Evolutionary conservation across 2,113 vertebrate species (phyloP).

Genomic region (Cercocebus atys): DNA sequence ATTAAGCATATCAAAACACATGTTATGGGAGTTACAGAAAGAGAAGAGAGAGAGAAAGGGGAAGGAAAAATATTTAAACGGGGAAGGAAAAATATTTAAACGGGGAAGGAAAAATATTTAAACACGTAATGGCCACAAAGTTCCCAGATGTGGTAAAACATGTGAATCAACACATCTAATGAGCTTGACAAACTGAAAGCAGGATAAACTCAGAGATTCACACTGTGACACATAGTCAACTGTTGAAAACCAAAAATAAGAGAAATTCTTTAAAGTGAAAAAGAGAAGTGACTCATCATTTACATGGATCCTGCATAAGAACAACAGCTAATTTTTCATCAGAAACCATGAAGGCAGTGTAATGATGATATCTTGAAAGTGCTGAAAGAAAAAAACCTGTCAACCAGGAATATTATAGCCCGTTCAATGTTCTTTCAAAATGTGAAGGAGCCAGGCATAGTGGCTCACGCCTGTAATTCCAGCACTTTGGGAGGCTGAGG

Average conservation of each 20-base stretch:
- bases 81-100: background rate
- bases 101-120: background rate
- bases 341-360: background rate
- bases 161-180: background rate
- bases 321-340: background rate
- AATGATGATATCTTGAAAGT: background rate
- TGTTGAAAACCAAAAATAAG: background rate
- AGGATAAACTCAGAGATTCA: background rate
- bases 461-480: too few species aligned
- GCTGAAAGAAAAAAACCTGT: background rate
- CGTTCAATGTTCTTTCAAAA: background rate
- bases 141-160: background rate
- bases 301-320: background rate
- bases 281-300: background rate
- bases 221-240: background rate
- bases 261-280: background rate
- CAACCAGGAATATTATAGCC: background rate
- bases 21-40: background rate
- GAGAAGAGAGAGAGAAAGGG: background rate
- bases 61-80: background rate
- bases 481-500: too few species aligned
- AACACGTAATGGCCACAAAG: background rate
- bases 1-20: background rate
- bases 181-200: background rate
- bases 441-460: background rate